A percentile compares a stretch with the other conserved stretches of the same genome.
Evolutionary conservation across 2,888 invertebrate species (phyloP).

Genomic region (Plebejus melissa): DNA sequence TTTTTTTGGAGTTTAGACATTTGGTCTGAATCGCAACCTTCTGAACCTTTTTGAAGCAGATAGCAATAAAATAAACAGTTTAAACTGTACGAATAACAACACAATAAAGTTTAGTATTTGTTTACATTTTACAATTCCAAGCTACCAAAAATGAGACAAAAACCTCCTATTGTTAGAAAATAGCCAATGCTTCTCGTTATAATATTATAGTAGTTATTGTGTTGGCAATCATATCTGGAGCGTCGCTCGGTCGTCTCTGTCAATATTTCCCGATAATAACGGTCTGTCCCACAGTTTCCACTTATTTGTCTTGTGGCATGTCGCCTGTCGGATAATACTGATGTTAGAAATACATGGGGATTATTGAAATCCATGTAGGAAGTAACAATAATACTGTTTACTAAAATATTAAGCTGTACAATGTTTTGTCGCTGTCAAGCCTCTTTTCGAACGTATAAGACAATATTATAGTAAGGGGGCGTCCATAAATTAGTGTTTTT

Average conservation of each 20-base stretch:
- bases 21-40: no score
- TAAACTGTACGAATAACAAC: neutral
- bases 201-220: neutral
- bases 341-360: neutral
- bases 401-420: no score
- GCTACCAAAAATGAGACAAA: neutral
- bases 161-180: neutral
- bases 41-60: no score
- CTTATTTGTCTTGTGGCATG: constrained; percentile 3
- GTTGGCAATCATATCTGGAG: neutral
- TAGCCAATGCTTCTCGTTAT: neutral
- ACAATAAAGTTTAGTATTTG: no score
- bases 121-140: no score
- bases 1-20: no score
- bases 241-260: neutral
- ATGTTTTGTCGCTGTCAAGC: no score
- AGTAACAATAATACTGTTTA: no score
- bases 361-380: neutral
- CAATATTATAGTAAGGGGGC: no score
- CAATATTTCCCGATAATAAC: constrained; percentile 14
- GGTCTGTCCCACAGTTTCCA: neutral
- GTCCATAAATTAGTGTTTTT: no score
- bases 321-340: neutral
- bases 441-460: no score
- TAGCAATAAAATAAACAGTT: neutral